These are phyloP conservation scores for Parapsyche elsis DNA, from an alignment of 1,140 invertebrate genomes.

Conservation along the genomic window DNA sequence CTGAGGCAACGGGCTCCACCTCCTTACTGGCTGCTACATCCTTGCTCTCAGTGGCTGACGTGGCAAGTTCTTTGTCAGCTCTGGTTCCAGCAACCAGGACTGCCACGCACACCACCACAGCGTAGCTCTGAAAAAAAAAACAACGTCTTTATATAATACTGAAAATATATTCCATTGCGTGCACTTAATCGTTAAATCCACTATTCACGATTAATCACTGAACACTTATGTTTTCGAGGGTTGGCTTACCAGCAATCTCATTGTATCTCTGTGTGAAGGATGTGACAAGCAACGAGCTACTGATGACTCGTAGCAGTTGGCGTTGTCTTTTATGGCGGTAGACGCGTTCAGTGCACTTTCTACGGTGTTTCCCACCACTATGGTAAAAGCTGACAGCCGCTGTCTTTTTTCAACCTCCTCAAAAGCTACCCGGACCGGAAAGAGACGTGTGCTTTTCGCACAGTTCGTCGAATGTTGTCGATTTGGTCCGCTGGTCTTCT, in stretches of 20 bases:
- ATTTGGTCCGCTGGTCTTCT: background rate
- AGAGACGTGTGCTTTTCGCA: conserved; percentile 37
- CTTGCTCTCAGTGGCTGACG: conserved; percentile 63
- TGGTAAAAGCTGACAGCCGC: conserved; percentile 27
- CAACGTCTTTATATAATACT: background rate
- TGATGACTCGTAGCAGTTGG: conserved; percentile 45
- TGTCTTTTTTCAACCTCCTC: conserved; percentile 10
- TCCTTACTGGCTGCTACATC: conserved; percentile 63
- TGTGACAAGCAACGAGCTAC: conserved; percentile 54
- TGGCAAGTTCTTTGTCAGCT: conserved; percentile 66
- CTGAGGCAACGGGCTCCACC: conserved; percentile 58
- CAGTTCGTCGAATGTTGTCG: background rate
- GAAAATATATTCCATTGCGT: background rate
- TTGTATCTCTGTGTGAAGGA: conserved; percentile 52
- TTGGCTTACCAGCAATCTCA: conserved; percentile 56
- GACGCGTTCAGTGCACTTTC: conserved; percentile 46
- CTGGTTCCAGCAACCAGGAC: conserved; percentile 67
- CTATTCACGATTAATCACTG: conserved; percentile 13
- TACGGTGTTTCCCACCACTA: conserved; percentile 16
- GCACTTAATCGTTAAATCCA: background rate
- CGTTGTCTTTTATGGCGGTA: conserved; percentile 46
- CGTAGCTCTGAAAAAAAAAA: conserved; percentile 61
- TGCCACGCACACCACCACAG: conserved; percentile 66
- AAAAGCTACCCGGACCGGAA: conserved; percentile 16
- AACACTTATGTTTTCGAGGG: background rate